A percentile compares a stretch with the other conserved stretches of the same genome.
Conservation (phyloP, 2,113 vertebrate species). For the Trichomycterus rosablanca region DNA sequence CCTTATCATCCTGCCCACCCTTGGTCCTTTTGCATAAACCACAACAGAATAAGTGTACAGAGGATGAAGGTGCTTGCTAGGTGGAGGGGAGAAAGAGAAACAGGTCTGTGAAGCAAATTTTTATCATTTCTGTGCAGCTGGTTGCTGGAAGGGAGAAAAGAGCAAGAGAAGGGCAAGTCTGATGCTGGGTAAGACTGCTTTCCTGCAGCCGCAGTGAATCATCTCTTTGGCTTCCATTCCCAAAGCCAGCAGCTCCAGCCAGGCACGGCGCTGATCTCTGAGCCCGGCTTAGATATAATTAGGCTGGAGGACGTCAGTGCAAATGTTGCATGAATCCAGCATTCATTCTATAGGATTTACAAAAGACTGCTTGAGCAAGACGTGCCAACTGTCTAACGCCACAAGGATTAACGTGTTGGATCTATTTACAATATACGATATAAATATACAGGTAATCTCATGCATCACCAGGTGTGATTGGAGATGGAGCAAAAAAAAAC, state of each 20-base stretch:
- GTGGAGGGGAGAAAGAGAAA: slow-evolving; percentile 15
- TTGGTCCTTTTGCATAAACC: slow-evolving; percentile 2
- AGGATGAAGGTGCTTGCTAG: slow-evolving; percentile 13
- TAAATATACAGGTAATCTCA: background rate
- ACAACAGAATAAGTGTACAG: slow-evolving; percentile 20
- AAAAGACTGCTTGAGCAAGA: slow-evolving; percentile 7
- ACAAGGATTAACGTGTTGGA: background rate
- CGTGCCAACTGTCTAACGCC: background rate
- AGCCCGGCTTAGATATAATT: slow-evolving; percentile 25
- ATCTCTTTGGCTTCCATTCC: slow-evolving; percentile 38
- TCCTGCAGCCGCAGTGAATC: slow-evolving; percentile 40
- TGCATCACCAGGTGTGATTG: background rate
- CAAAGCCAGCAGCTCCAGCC: slow-evolving; percentile 11
- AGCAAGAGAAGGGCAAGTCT: slow-evolving; percentile 34
- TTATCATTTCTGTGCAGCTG: slow-evolving; percentile 37
- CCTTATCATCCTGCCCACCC: slow-evolving; percentile 14
- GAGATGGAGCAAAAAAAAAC: no score
- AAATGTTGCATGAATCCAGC: slow-evolving; percentile 20
- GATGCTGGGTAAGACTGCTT: slow-evolving; percentile 28
- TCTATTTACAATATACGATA: no score
- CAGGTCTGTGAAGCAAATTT: slow-evolving; percentile 26
- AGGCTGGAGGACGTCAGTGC: slow-evolving; percentile 26
- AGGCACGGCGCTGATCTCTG: slow-evolving; percentile 6
- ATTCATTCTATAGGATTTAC: slow-evolving; percentile 10
- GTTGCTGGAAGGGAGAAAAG: slow-evolving; percentile 20